These are phyloP conservation scores for Prorops nasuta DNA, from an alignment of 1,140 invertebrate species.

Conservation along the genomic window DNA sequence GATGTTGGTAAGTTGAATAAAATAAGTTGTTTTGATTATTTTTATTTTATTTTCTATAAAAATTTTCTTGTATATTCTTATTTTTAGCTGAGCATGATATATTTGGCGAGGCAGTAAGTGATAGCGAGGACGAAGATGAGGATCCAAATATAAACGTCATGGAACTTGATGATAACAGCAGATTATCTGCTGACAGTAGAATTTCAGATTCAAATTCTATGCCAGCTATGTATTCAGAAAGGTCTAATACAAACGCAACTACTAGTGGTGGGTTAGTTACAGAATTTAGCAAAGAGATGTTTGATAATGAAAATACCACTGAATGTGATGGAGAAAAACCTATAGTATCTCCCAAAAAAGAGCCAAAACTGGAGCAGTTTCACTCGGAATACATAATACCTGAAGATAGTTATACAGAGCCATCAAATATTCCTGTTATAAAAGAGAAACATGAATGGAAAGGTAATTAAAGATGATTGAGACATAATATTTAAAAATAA, in stretches of 20 bases:
- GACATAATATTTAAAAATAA: background rate
- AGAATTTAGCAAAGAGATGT: conserved; percentile 61
- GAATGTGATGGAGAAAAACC: conserved; percentile 27
- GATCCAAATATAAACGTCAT: conserved; percentile 70
- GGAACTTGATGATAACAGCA: conserved; percentile 77
- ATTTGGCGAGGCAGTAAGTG: conserved; percentile 84
- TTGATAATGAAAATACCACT: conserved; percentile 42
- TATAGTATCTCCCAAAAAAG: conserved; percentile 26
- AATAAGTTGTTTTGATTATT: conserved; percentile 2
- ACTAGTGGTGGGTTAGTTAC: conserved; percentile 51
- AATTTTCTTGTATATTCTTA: conserved; percentile 5
- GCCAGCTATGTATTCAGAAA: conserved; percentile 56
- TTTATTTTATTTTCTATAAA: conserved; percentile 10
- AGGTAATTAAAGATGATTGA: background rate
- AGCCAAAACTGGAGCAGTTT: conserved; percentile 45
- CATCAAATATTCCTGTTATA: conserved; percentile 29
- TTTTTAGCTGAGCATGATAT: conserved; percentile 74
- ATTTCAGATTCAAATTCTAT: conserved; percentile 74
- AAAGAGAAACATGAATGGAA: conserved; percentile 34
- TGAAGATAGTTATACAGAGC: conserved; percentile 37
- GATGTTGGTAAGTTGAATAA: conserved; percentile 54
- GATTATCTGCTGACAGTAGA: conserved; percentile 73
- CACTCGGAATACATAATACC: conserved; percentile 47
- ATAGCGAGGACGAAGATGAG: conserved; percentile 74
- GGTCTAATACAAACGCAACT: conserved; percentile 39